These are phyloP conservation scores for Ascidia mentula DNA, from an alignment of 23 tunicate species.

Conservation along the genomic window DNA sequence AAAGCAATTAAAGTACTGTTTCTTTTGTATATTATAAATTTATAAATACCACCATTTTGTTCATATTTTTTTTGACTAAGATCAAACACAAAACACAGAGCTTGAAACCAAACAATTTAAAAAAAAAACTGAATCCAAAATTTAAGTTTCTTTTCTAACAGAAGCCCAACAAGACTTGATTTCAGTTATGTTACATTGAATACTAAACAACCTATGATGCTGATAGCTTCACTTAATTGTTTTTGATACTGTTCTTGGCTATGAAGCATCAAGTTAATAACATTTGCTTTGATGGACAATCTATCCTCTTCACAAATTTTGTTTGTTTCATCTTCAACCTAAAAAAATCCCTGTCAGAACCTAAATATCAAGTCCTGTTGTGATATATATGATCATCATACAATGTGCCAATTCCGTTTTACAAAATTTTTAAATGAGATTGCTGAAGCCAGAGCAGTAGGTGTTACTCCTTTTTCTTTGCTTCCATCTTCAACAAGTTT, in stretches of 20 bases:
- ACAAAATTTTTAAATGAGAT: constrained; percentile 91
- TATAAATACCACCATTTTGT: too few species aligned
- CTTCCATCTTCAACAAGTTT: constrained; percentile 65
- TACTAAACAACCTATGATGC: constrained; percentile 90
- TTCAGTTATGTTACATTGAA: too few species aligned
- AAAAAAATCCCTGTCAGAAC: background rate
- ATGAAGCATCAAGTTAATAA: constrained; percentile 81
- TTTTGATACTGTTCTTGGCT: constrained; percentile 73
- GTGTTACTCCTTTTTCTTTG: constrained; percentile 1
- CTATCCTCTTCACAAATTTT: constrained; percentile 74
- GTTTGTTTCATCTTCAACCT: constrained; percentile 67
- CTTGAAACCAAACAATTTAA: too few species aligned
- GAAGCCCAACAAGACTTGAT: too few species aligned
- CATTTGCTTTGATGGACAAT: constrained; percentile 57
- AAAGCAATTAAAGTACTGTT: too few species aligned
- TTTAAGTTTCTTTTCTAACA: too few species aligned
- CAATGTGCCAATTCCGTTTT: constrained; percentile 77
- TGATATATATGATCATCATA: background rate
- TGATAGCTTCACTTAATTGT: constrained; percentile 93
- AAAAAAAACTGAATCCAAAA: too few species aligned
- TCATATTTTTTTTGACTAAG: too few species aligned
- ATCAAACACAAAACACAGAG: too few species aligned
- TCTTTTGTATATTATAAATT: too few species aligned
- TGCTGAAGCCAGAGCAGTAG: constrained; percentile 58
- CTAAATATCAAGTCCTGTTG: background rate